Base-by-base conservation (phyloP, 2,113 vertebrate species). In the Dicaeum eximium region DNA sequence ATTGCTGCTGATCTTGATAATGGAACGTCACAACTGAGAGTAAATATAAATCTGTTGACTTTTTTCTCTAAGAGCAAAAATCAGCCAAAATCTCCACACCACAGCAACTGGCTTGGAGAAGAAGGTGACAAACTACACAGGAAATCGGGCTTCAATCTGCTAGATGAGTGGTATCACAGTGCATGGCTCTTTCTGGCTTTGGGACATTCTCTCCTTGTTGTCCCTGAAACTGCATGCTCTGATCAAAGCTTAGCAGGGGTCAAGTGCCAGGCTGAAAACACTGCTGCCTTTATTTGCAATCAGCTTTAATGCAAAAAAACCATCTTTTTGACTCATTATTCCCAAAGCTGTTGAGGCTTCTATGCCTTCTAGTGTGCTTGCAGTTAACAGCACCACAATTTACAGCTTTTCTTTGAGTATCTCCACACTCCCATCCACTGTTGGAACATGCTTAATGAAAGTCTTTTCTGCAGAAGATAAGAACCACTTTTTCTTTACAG, bases 391-490 rank as follows among this genome's bases (percentile, higher is more conserved):
- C 42, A 84, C 60, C 27, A 44, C 94, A 90, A 95, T 97, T 98
- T 95, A 94, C 79, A 96, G 83, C 51, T 90, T 88, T 81, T 94
- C n/a, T 83, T 67, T 95, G 94, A 92, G 91, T 93, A 97, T 83
- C 81, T 97, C 96, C 96, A 96, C 13, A 31, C 80, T 96, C 74
- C 62, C 80, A 80, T 92, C 83, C 67, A 40, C 82, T 95, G 87
- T 83, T 5, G 6, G 79, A 78, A 96, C 35, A 45, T 83, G 62
- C 92, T 97, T 96, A 97, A 95, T 92, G 80, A 96, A 97, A 97
- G 96, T 90, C 13, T 97, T 96, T 98, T 97, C 93, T 94, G 78
- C 57, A 94, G 47, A 80, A 96, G 51, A 93, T 93, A 96, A 92
- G 92, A 97, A 93, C 61, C 91, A 93, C 61, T 93, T 96, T 94